Evolutionary conservation across 2,888 invertebrate genomes (phyloP).

Genomic region (Chrysomela aeneicollis): DNA sequence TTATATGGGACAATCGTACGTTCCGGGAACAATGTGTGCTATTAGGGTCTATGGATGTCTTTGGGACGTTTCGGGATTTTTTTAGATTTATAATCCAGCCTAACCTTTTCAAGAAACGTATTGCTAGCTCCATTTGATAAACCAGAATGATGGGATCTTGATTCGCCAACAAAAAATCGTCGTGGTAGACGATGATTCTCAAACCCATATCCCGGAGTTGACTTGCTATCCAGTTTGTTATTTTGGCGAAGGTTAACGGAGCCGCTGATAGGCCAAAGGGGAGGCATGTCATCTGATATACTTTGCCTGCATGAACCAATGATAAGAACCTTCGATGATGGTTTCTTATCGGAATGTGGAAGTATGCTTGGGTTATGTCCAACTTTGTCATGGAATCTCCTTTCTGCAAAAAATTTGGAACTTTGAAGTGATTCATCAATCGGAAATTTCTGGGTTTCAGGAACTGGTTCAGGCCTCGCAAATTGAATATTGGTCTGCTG

Average conservation of each 20-base stretch:
- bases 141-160: slow-evolving; percentile 13
- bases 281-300: slow-evolving; percentile 14
- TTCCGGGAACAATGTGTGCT: too few relatives aligned
- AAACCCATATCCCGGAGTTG: slow-evolving; percentile 32
- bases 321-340: slow-evolving; percentile 8
- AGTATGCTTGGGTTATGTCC: slow-evolving; percentile 28
- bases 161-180: slow-evolving; percentile 37
- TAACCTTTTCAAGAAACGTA: slow-evolving; percentile 21
- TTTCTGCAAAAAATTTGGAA: slow-evolving; percentile 28
- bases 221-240: slow-evolving; percentile 46
- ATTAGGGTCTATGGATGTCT: background rate
- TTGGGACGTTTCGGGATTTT: slow-evolving; percentile 24
- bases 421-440: slow-evolving; percentile 26
- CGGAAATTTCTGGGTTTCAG: slow-evolving; percentile 28
- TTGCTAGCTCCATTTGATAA: background rate
- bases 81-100: slow-evolving; percentile 24
- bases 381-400: slow-evolving; percentile 20
- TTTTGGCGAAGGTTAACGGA: slow-evolving; percentile 40
- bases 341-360: slow-evolving; percentile 18
- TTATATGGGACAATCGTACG: too few relatives aligned
- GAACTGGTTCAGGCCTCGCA: slow-evolving; percentile 29
- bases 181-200: slow-evolving; percentile 43
- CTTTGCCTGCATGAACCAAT: slow-evolving; percentile 12
- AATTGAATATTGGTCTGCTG: slow-evolving; percentile 30
- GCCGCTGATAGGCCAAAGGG: slow-evolving; percentile 36